Percentiles rank a stretch among this genome's conserved stretches.
These are phyloP conservation scores for Yponomeuta evonymella DNA, from an alignment of 2,888 invertebrate genomes.

Conservation along the genomic window DNA sequence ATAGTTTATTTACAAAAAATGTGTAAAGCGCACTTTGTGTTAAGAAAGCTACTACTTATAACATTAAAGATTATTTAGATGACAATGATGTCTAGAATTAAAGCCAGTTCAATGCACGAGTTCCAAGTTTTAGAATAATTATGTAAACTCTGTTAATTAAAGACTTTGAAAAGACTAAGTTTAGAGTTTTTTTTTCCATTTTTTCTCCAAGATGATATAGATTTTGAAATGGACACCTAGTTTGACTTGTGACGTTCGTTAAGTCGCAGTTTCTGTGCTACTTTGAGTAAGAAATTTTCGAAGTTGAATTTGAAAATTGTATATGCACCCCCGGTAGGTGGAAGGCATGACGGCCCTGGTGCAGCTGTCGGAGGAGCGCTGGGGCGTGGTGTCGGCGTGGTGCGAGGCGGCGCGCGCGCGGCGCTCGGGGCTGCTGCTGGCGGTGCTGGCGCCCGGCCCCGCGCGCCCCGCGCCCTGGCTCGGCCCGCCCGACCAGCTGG, in stretches of 20 bases:
- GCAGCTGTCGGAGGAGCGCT: constrained; percentile 90
- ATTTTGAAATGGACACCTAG: too few relatives aligned
- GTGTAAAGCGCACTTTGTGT: too few relatives aligned
- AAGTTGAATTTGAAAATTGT: too few relatives aligned
- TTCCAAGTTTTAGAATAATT: too few relatives aligned
- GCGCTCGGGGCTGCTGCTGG: constrained; percentile 91
- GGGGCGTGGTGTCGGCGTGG: constrained; percentile 95
- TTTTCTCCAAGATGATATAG: too few relatives aligned
- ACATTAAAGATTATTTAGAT: too few relatives aligned
- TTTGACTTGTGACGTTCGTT: too few relatives aligned
- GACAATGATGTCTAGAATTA: too few relatives aligned
- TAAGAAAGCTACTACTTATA: too few relatives aligned
- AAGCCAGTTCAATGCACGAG: too few relatives aligned
- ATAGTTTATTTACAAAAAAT: too few relatives aligned
- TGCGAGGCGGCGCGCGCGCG: constrained; percentile 81
- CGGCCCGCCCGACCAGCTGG: constrained; percentile 82
- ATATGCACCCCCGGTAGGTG: constrained; percentile 57
- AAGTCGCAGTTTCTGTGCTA: not conserved
- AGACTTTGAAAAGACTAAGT: not conserved
- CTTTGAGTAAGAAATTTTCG: not conserved
- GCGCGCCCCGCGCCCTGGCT: constrained; percentile 87
- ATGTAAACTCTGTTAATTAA: too few relatives aligned
- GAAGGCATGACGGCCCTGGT: constrained; percentile 95
- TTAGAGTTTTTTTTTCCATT: not conserved
- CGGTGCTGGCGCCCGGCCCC: constrained; percentile 83